Evolutionary conservation across 2,888 invertebrate genomes (phyloP).

Genomic region (Perdita meconis): DNA sequence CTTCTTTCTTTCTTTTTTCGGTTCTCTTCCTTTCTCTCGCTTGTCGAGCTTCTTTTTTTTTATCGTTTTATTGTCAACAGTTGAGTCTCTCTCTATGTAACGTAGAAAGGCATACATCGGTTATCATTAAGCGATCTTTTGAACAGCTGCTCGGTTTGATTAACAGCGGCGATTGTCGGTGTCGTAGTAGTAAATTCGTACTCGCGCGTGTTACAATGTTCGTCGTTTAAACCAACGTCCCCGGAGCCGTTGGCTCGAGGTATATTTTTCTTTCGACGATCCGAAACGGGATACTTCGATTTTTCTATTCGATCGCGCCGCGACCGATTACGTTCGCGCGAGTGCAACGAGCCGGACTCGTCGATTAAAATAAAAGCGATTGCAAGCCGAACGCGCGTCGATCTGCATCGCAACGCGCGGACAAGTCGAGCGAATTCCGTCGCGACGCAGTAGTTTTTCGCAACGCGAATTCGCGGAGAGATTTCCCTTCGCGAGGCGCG

Average conservation of each 20-base stretch:
- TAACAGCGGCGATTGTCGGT: slow-evolving; percentile 60
- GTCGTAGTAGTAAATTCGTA: slow-evolving; percentile 17
- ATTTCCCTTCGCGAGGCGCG: background rate
- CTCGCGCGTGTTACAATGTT: slow-evolving; percentile 15
- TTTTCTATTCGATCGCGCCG: background rate
- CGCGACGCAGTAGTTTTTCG: too few relatives aligned
- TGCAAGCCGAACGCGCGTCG: slow-evolving; percentile 3
- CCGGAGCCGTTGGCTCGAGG: slow-evolving; percentile 39
- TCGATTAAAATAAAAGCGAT: slow-evolving; percentile 28
- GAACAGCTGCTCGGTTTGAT: slow-evolving; percentile 58
- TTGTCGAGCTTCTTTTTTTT: slow-evolving; percentile 49
- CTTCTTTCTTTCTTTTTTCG: slow-evolving; percentile 5
- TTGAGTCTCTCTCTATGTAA: slow-evolving; percentile 49
- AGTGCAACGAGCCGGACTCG: slow-evolving; percentile 6
- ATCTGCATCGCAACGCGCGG: slow-evolving; percentile 2
- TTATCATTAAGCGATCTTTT: slow-evolving; percentile 46
- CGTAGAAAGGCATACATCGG: slow-evolving; percentile 61
- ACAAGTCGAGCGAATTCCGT: slow-evolving; percentile 1
- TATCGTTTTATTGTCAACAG: slow-evolving; percentile 68
- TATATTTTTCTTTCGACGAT: slow-evolving; percentile 27
- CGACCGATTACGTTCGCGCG: slow-evolving; percentile 2
- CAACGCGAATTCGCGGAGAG: background rate
- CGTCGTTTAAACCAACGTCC: slow-evolving; percentile 27
- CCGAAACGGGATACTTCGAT: slow-evolving; percentile 11
- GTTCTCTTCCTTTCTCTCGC: slow-evolving; percentile 13